Percentiles rank a stretch among this genome's conserved stretches.
phyloP scores from a whole-genome alignment of 2,888 invertebrate genomes.

The Neoascia interrupta region DNA sequence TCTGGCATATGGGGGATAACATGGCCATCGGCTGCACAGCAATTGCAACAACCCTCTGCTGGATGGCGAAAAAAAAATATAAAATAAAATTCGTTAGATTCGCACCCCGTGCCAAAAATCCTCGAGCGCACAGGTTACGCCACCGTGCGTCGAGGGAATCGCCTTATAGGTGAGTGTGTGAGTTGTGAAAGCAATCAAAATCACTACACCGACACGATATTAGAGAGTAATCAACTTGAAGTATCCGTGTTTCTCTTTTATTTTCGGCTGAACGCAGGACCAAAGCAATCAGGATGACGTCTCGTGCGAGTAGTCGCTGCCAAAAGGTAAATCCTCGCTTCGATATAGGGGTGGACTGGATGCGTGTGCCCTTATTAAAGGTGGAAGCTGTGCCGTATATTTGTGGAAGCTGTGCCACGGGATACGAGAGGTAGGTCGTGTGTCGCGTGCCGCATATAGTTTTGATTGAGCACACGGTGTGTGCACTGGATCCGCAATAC shows the following conservation, averaged over 20 bases:
- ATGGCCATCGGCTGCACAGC: slow-evolving; percentile 16
- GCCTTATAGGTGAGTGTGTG: slow-evolving; percentile 60
- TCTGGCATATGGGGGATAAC: slow-evolving; percentile 52
- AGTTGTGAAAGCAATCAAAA: slow-evolving; percentile 69
- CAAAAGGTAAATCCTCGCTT: slow-evolving; percentile 52
- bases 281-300: slow-evolving; percentile 61
- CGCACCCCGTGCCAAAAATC: slow-evolving; percentile 64
- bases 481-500: slow-evolving; percentile 53
- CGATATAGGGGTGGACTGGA: slow-evolving; percentile 30
- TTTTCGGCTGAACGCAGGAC: slow-evolving; percentile 18
- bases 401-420: slow-evolving; percentile 37
- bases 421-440: slow-evolving; percentile 66
- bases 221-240: slow-evolving; percentile 69
- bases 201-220: slow-evolving; percentile 69
- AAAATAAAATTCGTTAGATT: slow-evolving; percentile 49
- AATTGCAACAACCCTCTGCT: slow-evolving; percentile 43
- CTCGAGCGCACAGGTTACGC: slow-evolving; percentile 49
- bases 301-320: slow-evolving; percentile 24
- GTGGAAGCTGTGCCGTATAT: slow-evolving; percentile 47
- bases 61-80: neutral
- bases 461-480: slow-evolving; percentile 65
- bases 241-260: slow-evolving; percentile 39
- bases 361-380: slow-evolving; percentile 48
- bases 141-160: neutral
- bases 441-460: slow-evolving; percentile 69